Conservation (phyloP, 1,140 invertebrate genomes). For the Homarus americanus region DNA sequence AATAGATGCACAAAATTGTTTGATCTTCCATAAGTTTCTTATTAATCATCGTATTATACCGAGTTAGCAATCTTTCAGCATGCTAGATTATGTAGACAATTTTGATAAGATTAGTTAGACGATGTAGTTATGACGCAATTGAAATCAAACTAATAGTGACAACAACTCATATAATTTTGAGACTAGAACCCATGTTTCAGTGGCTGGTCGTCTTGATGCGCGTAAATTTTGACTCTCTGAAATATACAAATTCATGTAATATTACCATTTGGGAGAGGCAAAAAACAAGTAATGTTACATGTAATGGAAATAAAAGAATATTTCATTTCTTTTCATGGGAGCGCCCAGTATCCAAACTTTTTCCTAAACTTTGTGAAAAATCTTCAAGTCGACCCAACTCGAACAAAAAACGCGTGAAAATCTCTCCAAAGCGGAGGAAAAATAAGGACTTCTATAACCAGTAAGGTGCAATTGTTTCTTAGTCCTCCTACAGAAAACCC, state of each 20-base stretch:
- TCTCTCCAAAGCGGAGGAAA: slow-evolving; percentile 67
- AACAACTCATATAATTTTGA: slow-evolving; percentile 73
- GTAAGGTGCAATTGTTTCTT: slow-evolving; percentile 65
- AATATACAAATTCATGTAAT: slow-evolving; percentile 66
- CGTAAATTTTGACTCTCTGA: slow-evolving; percentile 72
- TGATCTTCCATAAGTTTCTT: slow-evolving; percentile 68
- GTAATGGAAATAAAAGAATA: slow-evolving; percentile 30
- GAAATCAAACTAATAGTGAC: slow-evolving; percentile 65
- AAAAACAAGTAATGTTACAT: slow-evolving; percentile 29
- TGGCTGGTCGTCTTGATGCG: slow-evolving; percentile 69
- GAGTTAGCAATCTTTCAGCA: not conserved
- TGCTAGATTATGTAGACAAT: slow-evolving; percentile 37
- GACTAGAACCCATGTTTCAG: slow-evolving; percentile 72
- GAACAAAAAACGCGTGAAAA: slow-evolving; percentile 73
- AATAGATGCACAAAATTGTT: slow-evolving; percentile 73
- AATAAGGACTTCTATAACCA: slow-evolving; percentile 68
- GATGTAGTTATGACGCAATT: slow-evolving; percentile 34
- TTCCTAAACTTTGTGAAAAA: slow-evolving; percentile 71
- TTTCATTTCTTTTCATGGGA: slow-evolving; percentile 66
- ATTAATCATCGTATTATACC: slow-evolving; percentile 24
- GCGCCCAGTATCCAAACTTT: slow-evolving; percentile 69
- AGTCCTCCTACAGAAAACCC: slow-evolving; percentile 1
- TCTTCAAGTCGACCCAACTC: slow-evolving; percentile 71
- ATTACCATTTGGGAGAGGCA: slow-evolving; percentile 56
- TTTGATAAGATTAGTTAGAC: slow-evolving; percentile 29